Base-by-base conservation (phyloP, 2,888 invertebrate genomes). In the Diadegma fenestrale region DNA sequence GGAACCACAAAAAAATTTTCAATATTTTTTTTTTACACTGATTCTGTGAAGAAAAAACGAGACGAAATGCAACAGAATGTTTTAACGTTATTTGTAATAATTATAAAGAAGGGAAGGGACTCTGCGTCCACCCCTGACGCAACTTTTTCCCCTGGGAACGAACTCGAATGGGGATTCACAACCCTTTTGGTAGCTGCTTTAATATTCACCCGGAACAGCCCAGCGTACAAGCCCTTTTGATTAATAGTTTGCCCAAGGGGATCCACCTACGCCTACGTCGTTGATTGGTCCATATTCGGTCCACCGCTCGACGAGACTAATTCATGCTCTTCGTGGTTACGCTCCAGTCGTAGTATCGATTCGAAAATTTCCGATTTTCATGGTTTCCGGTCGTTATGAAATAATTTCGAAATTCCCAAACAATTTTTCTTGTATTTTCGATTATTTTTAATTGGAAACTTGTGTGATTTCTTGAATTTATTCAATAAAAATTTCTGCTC, bases 181-280 rank as follows among this genome's bases (percentile, higher is more conserved):
- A 91, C 91, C 91, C 91, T 89, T 89, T 86, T 86, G 88, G 89
- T 85, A 86, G 71, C 87, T 88, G 87, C 87, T 91, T 90, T 89
- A 91, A 90, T 91, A 91, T 92, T 91, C 91, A 90, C 85, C 89
- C 89, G 87, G 76, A 89, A 89, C 88, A 86, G 87, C 83, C 78
- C 71, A 79, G 33, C 84, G 87, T 89, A 91, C 91, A 89, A 90
- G 88, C 89, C 89, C 89, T 86, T 86, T 87, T 90, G 90, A 90
- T 92, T 91, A 91, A 91, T 89, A 90, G 88, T 85, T 85, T 85
- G 72, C 85, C 82, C 85, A 82, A 33, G 85, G 82, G 85, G 69
- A 43, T 81, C 37, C 41, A 12, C 77, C 48, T 72, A 45, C 54
- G 68, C 75, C 77, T 72, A 45, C 77, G 63, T 71, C 72, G 80